Evolutionary conservation across 2,113 vertebrate species (phyloP), one percentile per base, ranked within the genome.

Genomic region (Numida meleagris): DNA sequence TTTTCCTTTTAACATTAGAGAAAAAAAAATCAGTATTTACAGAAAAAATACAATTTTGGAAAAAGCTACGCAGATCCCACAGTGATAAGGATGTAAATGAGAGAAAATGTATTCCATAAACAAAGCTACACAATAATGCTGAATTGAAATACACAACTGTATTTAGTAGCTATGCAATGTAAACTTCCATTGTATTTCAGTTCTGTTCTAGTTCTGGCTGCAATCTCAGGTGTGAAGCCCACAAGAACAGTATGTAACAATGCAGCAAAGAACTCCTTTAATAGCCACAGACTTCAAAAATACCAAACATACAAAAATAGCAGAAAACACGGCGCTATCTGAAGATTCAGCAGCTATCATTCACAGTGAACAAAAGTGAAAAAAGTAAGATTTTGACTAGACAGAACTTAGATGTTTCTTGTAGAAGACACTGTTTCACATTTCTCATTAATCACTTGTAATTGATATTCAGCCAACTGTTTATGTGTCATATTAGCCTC

Each of bases 381-480:
- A 62, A 86, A 93, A 66, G 3, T 6, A 63, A 31, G 33, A 58
- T 70, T 95, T 70, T 83, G 7, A 62, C 67, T 79, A 58, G 36
- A 57, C 2, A 72, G 40, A 43, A 73, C 59, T 85, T 63, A 61
- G 45, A 50, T 51, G 42, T n/a, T 90, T 92, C 61, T 66, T 89
- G 48, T 17, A 93, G 90, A 90, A 88, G 42, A 77, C 63, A 59
- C 48, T 25, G 3, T 20, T 23, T 70, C 74, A 90, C 10, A 13
- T 51, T 74, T 88, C 71, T 82, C 55, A 74, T 62, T 71, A 85
- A 91, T 85, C 2, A 89, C 77, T 89, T 93, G 57, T 88, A 94
- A 89, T 31, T 89, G 88, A 85, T 48, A 83, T 85, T 63, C 73
- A 90, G 79, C 31, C 38, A 84, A 72, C 79, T 90, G 82, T 94